Base-by-base conservation (phyloP, 2,797 vertebrate species). In the Schizothorax lantsangensis region DNA sequence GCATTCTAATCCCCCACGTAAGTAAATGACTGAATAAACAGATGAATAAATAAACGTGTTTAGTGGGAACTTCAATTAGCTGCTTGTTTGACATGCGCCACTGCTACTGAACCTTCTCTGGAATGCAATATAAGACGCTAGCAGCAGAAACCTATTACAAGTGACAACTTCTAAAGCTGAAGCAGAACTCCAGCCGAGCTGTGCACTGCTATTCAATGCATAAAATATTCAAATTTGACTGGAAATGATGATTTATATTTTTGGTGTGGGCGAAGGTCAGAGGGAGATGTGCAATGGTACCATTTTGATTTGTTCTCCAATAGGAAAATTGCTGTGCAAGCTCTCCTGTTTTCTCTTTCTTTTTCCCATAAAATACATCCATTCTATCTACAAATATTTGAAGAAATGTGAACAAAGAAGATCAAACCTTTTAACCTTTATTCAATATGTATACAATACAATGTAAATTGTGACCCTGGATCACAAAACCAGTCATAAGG, bases 1-100 rank as follows among this genome's bases (percentile, higher is more conserved):
- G 64, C n/a, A 71, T 75, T 86, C 38, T 47, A 87, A 81, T 83
- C n/a, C 30, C 49, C 64, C 38, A 54, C 2, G 5, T 87, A 69
- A 69, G 69, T 59, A 72, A 82, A 84, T 33, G 43, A 79, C 57
- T 75, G 30, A 88, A 86, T 71, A 88, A 83, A 73, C 59, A 80
- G 68, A 87, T 84, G 57, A 84, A 89, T 69, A 79, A 83, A 86
- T 84, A 84, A 69, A 85, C 26, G 59, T 49, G 74, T 79, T 83
- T 57, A 23, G 68, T 72, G 33, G 36, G 43, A 79, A 80, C 59
- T 84, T 91, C 85, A 86, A 87, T 89, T 88, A 83, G 80, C 52
- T 17, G 14, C 84, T 79, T 89, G 73, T 86, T 88, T 89, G 84
- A 74, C 73, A 88, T 68, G 52, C 49, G 12, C 47, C 21, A 8